phyloP scores from a whole-genome alignment of 2,797 vertebrate genomes.

The Pogoniulus pusillus region DNA sequence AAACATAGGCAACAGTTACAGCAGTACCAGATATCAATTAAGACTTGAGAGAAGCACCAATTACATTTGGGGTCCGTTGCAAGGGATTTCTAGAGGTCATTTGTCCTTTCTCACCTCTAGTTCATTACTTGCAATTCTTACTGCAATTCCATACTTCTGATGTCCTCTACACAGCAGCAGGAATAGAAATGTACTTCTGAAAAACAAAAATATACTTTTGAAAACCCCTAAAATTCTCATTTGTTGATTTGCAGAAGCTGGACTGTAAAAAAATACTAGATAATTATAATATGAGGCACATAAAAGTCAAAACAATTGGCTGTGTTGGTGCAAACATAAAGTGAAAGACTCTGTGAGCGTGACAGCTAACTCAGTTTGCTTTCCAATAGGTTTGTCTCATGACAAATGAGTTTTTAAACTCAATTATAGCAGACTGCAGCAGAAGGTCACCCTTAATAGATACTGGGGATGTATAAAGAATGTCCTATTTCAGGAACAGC shows the following conservation, averaged over 20 bases:
- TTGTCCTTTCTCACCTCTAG: background rate
- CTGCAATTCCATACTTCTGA: background rate
- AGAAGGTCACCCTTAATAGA: background rate
- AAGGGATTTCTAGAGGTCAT: background rate
- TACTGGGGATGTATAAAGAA: background rate
- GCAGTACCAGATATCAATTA: background rate
- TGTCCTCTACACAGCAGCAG: background rate
- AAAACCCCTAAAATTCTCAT: background rate
- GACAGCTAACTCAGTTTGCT: background rate
- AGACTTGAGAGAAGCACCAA: background rate
- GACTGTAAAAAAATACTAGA: background rate
- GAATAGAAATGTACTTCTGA: background rate
- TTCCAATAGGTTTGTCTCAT: background rate
- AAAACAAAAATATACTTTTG: background rate
- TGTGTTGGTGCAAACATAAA: background rate
- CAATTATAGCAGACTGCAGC: background rate
- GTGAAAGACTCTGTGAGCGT: background rate
- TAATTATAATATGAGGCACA: background rate
- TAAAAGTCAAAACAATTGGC: background rate
- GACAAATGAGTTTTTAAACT: constrained; percentile 1
- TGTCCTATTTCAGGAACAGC: background rate
- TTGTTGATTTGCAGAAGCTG: background rate
- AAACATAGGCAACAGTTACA: background rate
- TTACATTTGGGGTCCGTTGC: background rate
- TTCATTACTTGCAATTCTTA: background rate